Conservation (phyloP, 2,113 vertebrate species). For the Sinosuthora webbiana region DNA sequence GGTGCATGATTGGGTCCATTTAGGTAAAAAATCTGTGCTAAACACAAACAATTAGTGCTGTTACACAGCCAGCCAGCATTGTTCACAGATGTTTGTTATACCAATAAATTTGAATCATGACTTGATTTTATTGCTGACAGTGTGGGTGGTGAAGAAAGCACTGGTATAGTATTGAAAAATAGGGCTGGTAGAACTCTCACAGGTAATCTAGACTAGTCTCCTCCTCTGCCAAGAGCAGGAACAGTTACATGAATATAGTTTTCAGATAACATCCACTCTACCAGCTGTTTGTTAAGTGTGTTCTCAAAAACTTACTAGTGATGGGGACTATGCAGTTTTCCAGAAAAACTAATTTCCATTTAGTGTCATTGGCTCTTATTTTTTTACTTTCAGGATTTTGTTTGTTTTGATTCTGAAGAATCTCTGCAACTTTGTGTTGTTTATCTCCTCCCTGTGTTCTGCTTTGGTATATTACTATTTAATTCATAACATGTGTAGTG, state of each 20-base stretch:
- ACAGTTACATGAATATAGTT: not conserved
- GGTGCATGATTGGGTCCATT: not conserved
- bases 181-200: not conserved
- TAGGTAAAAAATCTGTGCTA: not conserved
- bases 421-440: not conserved
- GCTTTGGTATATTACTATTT: not conserved
- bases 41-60: not conserved
- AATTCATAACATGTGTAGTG: not conserved
- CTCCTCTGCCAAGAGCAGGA: not conserved
- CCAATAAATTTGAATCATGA: not conserved
- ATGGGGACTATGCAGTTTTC: not conserved
- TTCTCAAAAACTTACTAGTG: not conserved
- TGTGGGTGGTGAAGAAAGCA: not conserved
- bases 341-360: not conserved
- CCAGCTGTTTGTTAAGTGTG: not conserved
- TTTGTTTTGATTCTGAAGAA: not conserved
- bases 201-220: not conserved
- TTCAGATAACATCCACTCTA: not conserved
- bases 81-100: not conserved
- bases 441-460: not conserved
- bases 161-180: not conserved
- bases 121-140: not conserved
- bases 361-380: not conserved
- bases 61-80: not conserved
- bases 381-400: not conserved